Base-by-base conservation (phyloP, 2,113 vertebrate species). In the Entomyzon cyanotis region DNA sequence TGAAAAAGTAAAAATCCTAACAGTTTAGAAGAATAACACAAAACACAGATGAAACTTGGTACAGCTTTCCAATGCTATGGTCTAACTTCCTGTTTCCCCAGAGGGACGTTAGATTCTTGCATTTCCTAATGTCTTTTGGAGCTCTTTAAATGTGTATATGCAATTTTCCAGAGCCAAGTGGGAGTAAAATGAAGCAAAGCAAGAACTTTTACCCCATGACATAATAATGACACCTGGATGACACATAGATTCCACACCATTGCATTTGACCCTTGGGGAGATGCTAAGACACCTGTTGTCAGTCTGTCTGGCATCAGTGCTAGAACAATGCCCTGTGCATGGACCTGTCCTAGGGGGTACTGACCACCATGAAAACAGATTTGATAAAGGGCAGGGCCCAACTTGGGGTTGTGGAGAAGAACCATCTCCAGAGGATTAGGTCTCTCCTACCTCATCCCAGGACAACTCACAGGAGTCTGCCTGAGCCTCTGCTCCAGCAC, bases 311-410 rank as follows among this genome's bases (percentile, higher is more conserved):
- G 33, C 27, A 50, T 30, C 24, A 49, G 33, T 24, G 42, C 15
- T 1, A 3, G 33, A 30, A 59, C 30, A 65, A 7, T 5, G 15
- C 18, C 39, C 27, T 12, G 2, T 16, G 4, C 7, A 28, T 39
- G 33, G 33, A 49, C 6, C 30, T 52, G 63, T 19, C 20, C 71
- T 50, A 37, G 11, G 55, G 20, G n/a, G 8, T 21, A 37, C 27
- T 33, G 12, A 16, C 17, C 30, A n/a, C 13, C 0, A 0, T 56
- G 60, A 67, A 56, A 78, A 70, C 1, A 6, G 3, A 24, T 64
- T 85, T 88, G 33, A 49, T 23, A 79, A 64, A 56, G 9, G 56
- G 28, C 30, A 79, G 17, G 9, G 75, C 15, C 0, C 0, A 86
- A 28, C 12, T 20, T 49, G 8, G 3, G 17, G 8, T 9, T 86